A percentile compares a stretch with the other conserved stretches of the same genome.
Evolutionary conservation across 2,797 vertebrate genomes (phyloP).

Genomic region (Epinephelus awoara): DNA sequence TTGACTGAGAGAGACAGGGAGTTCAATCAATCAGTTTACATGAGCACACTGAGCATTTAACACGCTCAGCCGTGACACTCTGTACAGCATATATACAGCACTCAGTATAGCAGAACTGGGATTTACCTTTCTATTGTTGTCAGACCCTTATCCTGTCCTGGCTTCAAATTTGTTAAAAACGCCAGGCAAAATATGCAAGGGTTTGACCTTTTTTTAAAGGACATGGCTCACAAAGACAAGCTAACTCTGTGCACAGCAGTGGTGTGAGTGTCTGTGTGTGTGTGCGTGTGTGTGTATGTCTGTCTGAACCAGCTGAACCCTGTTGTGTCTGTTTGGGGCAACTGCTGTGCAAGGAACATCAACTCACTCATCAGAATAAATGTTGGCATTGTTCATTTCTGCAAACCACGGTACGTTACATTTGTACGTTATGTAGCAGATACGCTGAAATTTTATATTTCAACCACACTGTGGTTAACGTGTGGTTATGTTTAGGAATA

Average conservation of each 20-base stretch:
- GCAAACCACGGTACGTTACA: no score
- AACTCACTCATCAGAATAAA: no score
- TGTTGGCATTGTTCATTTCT: no score
- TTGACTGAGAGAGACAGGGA: constrained; percentile 34
- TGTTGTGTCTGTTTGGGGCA: constrained; percentile 28
- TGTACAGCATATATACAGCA: not conserved
- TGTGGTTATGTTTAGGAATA: no score
- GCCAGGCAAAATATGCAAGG: constrained; percentile 15
- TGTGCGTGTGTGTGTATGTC: not conserved
- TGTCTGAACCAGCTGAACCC: constrained; percentile 25
- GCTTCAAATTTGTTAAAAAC: constrained; percentile 9
- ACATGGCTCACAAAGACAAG: constrained; percentile 40
- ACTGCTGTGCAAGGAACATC: constrained; percentile 19
- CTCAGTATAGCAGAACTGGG: not conserved
- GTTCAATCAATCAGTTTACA: constrained; percentile 48
- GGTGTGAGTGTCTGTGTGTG: not conserved
- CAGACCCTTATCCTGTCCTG: not conserved
- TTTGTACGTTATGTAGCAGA: no score
- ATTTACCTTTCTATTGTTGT: not conserved
- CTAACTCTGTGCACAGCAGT: constrained; percentile 26
- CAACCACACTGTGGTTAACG: no score
- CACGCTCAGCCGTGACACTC: not conserved
- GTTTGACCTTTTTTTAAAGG: constrained; percentile 50
- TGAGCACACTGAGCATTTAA: not conserved
- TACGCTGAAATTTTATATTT: no score